Base-by-base conservation (phyloP, 2,797 vertebrate genomes). In the Myoxocephalus aenaeus region DNA sequence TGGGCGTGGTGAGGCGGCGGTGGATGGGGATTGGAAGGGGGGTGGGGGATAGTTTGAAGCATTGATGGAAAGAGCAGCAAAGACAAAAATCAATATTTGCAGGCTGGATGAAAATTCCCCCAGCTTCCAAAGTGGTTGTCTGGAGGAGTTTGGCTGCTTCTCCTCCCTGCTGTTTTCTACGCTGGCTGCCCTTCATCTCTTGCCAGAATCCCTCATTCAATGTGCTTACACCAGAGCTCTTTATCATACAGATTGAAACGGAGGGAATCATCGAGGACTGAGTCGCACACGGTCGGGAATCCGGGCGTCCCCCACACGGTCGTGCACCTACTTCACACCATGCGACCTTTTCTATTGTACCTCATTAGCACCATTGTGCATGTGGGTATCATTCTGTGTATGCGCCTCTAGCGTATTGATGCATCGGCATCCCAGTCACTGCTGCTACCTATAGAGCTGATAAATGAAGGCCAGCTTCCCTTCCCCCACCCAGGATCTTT, bases 51-150 rank as follows among this genome's bases (percentile, higher is more conserved):
- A 82, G 84, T 77, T 86, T 91, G 87, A 91, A 82, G 87, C 86
- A 81, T 77, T 87, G 92, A 92, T 90, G 80, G 81, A 89, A 87
- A 87, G 77, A 77, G 73, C 75, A 80, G 86, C 81, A 86, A 84
- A 90, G 87, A 79, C 79, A 85, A 82, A 92, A 93, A 94, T 94
- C 92, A 87, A 94, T 94, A 94, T 91, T 92, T 92, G 90, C 87
- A 81, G 84, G 89, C 63, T 69, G 83, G 82, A 89, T 89, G 83
- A 90, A 88, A 89, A 92, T 88, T 89, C 88, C 86, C 87, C 73
- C 46, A 18, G 84, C 84, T 85, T 88, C 85, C 77, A 69, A 76
- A 86, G 42, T 36, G 73, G 70, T 87, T 90, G 85, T 92, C 85
- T 93, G 68, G 81, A 82, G 82, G 83, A 88, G 88, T 85, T 87